Percentiles rank a stretch among this genome's conserved stretches.
Conservation (phyloP, 2,888 invertebrate genomes). For the Rhabditophanes sp. region DNA sequence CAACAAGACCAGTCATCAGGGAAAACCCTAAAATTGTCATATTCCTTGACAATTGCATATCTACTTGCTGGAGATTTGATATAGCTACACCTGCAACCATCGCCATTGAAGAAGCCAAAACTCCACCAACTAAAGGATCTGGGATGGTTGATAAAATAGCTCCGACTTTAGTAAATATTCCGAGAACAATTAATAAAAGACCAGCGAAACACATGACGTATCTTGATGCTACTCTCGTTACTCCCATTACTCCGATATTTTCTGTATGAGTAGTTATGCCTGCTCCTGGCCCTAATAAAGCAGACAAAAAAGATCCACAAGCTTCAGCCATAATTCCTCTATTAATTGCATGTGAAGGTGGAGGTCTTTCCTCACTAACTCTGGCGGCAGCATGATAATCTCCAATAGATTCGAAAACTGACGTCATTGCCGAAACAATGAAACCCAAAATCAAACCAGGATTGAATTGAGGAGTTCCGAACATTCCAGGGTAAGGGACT, state of each 20-base stretch:
- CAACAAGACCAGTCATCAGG: slow-evolving; percentile 62
- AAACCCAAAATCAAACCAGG: slow-evolving; percentile 29
- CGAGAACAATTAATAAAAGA: slow-evolving; percentile 45
- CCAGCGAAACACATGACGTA: slow-evolving; percentile 46
- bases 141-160: slow-evolving; percentile 49
- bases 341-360: slow-evolving; percentile 70
- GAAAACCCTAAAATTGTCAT: slow-evolving; percentile 74
- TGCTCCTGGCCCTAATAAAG: slow-evolving; percentile 69
- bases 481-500: slow-evolving; percentile 36
- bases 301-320: slow-evolving; percentile 58
- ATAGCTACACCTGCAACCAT: slow-evolving; percentile 39
- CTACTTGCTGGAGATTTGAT: slow-evolving; percentile 49
- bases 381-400: slow-evolving; percentile 75
- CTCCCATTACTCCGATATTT: slow-evolving; percentile 74
- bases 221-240: slow-evolving; percentile 58
- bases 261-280: slow-evolving; percentile 77
- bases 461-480: slow-evolving; percentile 31
- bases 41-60: slow-evolving; percentile 68
- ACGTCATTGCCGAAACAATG: slow-evolving; percentile 38
- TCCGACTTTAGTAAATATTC: slow-evolving; percentile 48
- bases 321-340: slow-evolving; percentile 71
- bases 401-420: slow-evolving; percentile 39
- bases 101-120: slow-evolving; percentile 44
- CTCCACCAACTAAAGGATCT: slow-evolving; percentile 48
- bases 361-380: slow-evolving; percentile 58